These are phyloP conservation scores for Ligdia adustata DNA, from an alignment of 2,888 invertebrate genomes.

Conservation along the genomic window DNA sequence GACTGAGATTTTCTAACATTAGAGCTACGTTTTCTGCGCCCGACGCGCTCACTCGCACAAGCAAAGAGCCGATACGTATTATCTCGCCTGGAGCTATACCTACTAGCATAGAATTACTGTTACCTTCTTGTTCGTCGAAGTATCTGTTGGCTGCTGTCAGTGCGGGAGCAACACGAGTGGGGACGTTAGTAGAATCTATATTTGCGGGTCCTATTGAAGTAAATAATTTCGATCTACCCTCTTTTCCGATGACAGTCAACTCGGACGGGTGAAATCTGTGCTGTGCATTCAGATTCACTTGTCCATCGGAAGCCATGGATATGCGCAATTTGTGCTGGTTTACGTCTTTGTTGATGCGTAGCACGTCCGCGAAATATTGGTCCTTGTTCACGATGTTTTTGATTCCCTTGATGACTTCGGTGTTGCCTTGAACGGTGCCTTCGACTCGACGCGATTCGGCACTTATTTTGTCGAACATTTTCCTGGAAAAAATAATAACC, in stretches of 20 bases:
- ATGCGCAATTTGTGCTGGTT: slow-evolving; percentile 78
- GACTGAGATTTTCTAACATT: slow-evolving; percentile 64
- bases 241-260: slow-evolving; percentile 57
- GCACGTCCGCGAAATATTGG: slow-evolving; percentile 81
- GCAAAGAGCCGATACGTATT: slow-evolving; percentile 61
- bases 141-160: slow-evolving; percentile 49
- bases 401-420: slow-evolving; percentile 82
- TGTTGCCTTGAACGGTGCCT: slow-evolving; percentile 75
- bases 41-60: slow-evolving; percentile 63
- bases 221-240: slow-evolving; percentile 64
- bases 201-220: slow-evolving; percentile 60
- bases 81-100: slow-evolving; percentile 72
- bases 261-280: slow-evolving; percentile 71
- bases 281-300: slow-evolving; percentile 71
- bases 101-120: slow-evolving; percentile 47
- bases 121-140: slow-evolving; percentile 47
- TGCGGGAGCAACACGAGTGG: slow-evolving; percentile 54
- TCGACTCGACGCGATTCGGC: slow-evolving; percentile 79
- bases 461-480: slow-evolving; percentile 83
- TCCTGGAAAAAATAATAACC: slow-evolving; percentile 64
- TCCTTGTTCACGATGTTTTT: slow-evolving; percentile 80
- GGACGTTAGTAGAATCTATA: slow-evolving; percentile 52
- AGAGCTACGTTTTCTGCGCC: slow-evolving; percentile 66
- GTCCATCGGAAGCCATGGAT: slow-evolving; percentile 74
- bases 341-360: slow-evolving; percentile 79